Conservation (phyloP, 2,113 vertebrate genomes). For the Vulpes lagopus region DNA sequence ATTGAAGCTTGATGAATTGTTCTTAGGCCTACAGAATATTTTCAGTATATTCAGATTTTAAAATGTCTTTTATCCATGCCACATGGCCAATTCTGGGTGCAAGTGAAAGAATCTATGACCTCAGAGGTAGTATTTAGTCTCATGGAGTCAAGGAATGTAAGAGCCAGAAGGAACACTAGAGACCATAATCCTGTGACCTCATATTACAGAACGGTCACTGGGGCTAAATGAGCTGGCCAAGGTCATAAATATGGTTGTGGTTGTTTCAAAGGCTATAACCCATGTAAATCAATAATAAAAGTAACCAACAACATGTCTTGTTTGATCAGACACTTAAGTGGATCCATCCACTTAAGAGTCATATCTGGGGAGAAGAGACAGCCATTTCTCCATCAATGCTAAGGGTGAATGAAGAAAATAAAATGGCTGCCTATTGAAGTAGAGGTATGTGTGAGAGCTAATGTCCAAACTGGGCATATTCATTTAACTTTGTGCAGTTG, state of each 20-base stretch:
- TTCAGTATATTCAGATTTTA: slow-evolving; percentile 54
- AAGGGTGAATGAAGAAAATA: slow-evolving; percentile 35
- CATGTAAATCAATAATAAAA: slow-evolving; percentile 57
- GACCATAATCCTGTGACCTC: slow-evolving; percentile 72
- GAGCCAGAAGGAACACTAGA: slow-evolving; percentile 63
- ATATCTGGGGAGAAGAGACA: not conserved
- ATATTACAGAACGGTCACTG: slow-evolving; percentile 65
- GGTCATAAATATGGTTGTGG: slow-evolving; percentile 59
- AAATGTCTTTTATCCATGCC: slow-evolving; percentile 58
- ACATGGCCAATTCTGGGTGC: slow-evolving; percentile 51
- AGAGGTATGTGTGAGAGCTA: not conserved
- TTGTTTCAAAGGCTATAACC: slow-evolving; percentile 56
- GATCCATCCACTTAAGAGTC: slow-evolving; percentile 53
- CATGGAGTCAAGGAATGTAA: slow-evolving; percentile 55
- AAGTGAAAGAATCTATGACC: slow-evolving; percentile 61
- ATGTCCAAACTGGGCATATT: not conserved
- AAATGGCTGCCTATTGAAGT: not conserved
- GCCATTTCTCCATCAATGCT: slow-evolving; percentile 13
- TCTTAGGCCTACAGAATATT: not conserved
- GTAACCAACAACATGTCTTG: slow-evolving; percentile 46
- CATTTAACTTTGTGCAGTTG: not conserved
- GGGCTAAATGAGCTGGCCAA: slow-evolving; percentile 50
- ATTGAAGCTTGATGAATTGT: slow-evolving; percentile 1
- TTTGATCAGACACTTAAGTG: slow-evolving; percentile 57
- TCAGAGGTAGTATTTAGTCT: slow-evolving; percentile 71